Conservation (phyloP, 2,888 invertebrate genomes). For the Andrena bucephala region DNA sequence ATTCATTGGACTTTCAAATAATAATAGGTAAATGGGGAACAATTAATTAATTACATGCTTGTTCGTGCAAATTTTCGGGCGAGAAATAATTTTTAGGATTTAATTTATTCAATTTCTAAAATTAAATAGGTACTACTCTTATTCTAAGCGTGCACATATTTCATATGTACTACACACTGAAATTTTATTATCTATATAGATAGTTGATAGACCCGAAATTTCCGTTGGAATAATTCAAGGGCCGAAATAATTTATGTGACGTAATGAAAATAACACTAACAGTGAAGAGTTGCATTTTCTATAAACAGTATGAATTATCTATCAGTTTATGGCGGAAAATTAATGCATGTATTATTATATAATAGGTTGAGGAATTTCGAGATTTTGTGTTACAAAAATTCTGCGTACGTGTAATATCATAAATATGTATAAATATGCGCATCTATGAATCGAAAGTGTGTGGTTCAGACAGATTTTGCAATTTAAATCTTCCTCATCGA, state of each 20-base stretch:
- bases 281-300: not conserved
- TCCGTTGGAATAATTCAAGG: not conserved
- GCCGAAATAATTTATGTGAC: not conserved
- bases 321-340: not conserved
- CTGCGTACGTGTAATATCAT: no score
- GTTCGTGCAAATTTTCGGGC: no score
- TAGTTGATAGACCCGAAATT: not conserved
- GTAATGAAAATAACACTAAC: not conserved
- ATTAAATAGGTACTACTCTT: not conserved
- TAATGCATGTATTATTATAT: no score
- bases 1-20: slow-evolving; percentile 77
- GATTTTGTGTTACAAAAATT: no score
- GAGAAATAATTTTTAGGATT: not conserved
- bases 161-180: no score
- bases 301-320: not conserved
- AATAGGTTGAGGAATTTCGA: no score
- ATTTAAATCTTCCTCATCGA: no score
- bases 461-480: no score
- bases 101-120: not conserved
- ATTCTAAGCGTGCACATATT: no score
- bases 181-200: not conserved
- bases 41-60: not conserved
- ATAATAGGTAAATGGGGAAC: slow-evolving; percentile 63
- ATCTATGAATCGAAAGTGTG: no score
- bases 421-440: no score